phyloP scores from a whole-genome alignment of 2,797 vertebrate genomes.

The Centroberyx gerrardi region DNA sequence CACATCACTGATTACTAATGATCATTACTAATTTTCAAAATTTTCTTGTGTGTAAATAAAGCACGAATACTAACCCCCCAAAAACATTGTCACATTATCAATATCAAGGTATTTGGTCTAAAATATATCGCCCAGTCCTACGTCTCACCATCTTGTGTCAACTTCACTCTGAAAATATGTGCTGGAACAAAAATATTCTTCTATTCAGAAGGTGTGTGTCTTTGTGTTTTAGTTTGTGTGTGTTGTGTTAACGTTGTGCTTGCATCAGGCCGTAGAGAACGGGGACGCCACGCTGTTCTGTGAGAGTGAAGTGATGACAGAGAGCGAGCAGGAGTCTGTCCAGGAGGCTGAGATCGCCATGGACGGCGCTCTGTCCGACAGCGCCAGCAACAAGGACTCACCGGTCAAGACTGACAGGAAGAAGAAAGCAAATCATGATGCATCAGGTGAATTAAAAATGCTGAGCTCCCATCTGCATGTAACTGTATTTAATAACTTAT shows the following conservation, averaged over 20 bases:
- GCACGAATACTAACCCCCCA: no score
- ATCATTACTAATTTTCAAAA: no score
- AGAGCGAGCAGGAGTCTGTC: conserved; percentile 56
- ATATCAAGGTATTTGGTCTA: no score
- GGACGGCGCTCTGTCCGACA: conserved; percentile 41
- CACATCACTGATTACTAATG: no score
- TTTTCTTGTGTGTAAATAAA: no score
- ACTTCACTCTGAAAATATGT: no score
- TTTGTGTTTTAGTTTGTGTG: background rate
- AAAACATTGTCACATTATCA: no score
- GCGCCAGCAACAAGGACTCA: conserved; percentile 9
- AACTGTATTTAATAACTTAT: conserved; percentile 4
- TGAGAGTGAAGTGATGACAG: conserved; percentile 50
- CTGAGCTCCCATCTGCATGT: background rate
- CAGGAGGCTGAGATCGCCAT: conserved; percentile 42
- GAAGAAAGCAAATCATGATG: conserved; percentile 20
- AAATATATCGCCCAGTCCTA: no score
- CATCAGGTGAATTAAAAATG: conserved; percentile 5
- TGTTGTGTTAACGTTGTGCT: background rate
- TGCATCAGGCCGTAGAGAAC: conserved; percentile 72
- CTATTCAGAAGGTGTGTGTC: background rate
- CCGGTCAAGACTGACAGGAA: conserved; percentile 20
- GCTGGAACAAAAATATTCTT: background rate
- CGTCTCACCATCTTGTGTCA: background rate
- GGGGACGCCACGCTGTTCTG: conserved; percentile 30